These are phyloP conservation scores for Epizoanthus illoricatus DNA, from an alignment of 92 coral and sea anemone genomes.

Conservation along the genomic window DNA sequence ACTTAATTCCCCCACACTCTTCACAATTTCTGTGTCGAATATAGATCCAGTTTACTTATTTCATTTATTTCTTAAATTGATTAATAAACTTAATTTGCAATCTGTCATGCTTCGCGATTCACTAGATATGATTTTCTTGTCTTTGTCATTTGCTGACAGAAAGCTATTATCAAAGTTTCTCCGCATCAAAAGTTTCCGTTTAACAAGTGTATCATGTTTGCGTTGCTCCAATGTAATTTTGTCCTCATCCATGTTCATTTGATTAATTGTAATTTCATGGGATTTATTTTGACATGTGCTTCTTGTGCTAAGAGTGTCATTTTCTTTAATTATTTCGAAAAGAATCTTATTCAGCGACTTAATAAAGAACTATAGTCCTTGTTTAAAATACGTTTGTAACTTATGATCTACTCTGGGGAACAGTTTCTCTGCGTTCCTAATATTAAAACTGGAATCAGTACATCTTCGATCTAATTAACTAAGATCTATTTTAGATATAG, in stretches of 20 bases:
- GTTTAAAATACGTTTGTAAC: background rate
- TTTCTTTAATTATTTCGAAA: conserved; percentile 1
- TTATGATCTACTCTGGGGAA: background rate
- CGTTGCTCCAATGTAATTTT: background rate
- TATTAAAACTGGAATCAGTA: too few relatives aligned
- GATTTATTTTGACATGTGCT: background rate
- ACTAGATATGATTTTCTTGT: background rate
- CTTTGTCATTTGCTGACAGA: background rate
- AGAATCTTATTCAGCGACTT: background rate
- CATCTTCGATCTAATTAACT: background rate
- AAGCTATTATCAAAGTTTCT: background rate
- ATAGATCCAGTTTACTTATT: background rate
- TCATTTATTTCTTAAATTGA: conserved; percentile 19
- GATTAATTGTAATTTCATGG: conserved; percentile 11
- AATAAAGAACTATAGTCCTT: background rate
- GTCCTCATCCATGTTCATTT: conserved; percentile 2
- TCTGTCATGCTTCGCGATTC: conserved; percentile 1
- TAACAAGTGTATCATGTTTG: conserved; percentile 17
- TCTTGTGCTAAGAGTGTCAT: background rate
- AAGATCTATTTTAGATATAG: background rate
- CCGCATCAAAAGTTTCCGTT: conserved; percentile 8
- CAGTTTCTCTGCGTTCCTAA: background rate
- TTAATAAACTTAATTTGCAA: conserved; percentile 12
- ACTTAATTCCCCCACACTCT: background rate
- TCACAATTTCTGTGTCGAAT: background rate